Evolutionary conservation across 2,113 vertebrate species (phyloP), one percentile per base, ranked within the genome.

Genomic region (Gopherus flavomarginatus): DNA sequence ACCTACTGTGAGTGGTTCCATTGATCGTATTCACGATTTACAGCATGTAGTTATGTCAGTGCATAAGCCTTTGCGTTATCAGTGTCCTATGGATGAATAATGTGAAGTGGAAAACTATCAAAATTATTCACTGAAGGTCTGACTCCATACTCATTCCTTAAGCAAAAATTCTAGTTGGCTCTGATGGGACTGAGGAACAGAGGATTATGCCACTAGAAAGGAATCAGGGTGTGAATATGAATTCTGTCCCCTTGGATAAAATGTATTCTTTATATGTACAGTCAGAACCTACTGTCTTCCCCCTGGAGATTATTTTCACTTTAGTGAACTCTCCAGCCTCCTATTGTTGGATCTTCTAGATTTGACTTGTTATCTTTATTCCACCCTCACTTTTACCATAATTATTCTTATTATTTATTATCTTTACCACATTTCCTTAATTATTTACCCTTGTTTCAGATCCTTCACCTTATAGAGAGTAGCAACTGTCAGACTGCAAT

Each of bases 21-120:
- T 5, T 2, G 1, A 5, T 11, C 10, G 59, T 85, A 3, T 53
- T 27, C 42, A 2, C 2, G 27, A 1, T 2, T 0, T 21, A 2
- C 12, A 1, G 2, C 11, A 3, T 1, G 8, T 21, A 11, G 26
- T 8, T n/a, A 14, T 27, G 42, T 81, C 3, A 17, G 19, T 0
- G 1, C 5, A 4, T 0, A 0, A 1, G 4, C 38, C 57, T 44
- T 4, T 16, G 10, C 1, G 6, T 1, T n/a, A 31, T 42, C n/a
- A 79, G 8, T 81, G 17, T 16, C 44, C 8, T 29, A 29, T 29
- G 31, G n/a, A 16, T 72, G 62, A 3, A 57, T 3, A 0, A 35
- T 1, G 5, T 12, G 47, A 29, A 86, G 19, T 42, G 47, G 75
- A 90, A 62, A 2, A 11, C 35, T n/a, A 5, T 2, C 69, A 21